These are phyloP conservation scores for Radopholus similis DNA, from an alignment of 1,140 invertebrate genomes.

Conservation along the genomic window DNA sequence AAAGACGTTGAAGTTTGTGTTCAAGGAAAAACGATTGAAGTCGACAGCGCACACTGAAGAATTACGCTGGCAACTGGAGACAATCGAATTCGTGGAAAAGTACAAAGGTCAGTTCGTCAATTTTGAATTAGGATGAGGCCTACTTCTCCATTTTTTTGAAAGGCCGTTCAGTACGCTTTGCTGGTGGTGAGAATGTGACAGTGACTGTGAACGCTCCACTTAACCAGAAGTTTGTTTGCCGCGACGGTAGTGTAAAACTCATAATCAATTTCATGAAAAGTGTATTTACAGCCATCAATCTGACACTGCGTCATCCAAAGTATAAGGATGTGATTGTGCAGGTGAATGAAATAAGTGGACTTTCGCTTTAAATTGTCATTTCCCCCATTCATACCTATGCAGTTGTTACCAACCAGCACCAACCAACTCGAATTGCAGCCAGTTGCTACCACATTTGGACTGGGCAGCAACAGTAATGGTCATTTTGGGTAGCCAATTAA, in stretches of 20 bases:
- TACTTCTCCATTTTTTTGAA: background rate
- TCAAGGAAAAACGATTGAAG: background rate
- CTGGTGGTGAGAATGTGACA: conserved; percentile 3
- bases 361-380: too few species aligned
- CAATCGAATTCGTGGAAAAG: conserved; percentile 9
- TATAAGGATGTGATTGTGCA: conserved; percentile 15
- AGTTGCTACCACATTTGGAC: conserved; percentile 9
- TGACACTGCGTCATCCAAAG: conserved; percentile 8
- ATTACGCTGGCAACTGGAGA: conserved; percentile 8
- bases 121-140: background rate
- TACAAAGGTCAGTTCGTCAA: background rate
- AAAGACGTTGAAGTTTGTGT: conserved; percentile 19
- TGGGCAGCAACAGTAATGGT: conserved; percentile 17
- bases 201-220: conserved; percentile 9
- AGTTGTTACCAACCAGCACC: background rate
- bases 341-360: too few species aligned
- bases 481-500: background rate
- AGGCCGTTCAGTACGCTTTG: background rate
- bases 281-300: conserved; percentile 9
- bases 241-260: conserved; percentile 1
- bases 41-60: conserved; percentile 1
- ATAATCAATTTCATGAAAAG: background rate
- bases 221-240: conserved; percentile 26
- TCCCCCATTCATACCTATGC: too few species aligned
- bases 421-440: conserved; percentile 21